Evolutionary conservation across 2,797 vertebrate species (phyloP), one percentile per base, ranked within the genome.

Genomic region (Bradypodion pumilum): DNA sequence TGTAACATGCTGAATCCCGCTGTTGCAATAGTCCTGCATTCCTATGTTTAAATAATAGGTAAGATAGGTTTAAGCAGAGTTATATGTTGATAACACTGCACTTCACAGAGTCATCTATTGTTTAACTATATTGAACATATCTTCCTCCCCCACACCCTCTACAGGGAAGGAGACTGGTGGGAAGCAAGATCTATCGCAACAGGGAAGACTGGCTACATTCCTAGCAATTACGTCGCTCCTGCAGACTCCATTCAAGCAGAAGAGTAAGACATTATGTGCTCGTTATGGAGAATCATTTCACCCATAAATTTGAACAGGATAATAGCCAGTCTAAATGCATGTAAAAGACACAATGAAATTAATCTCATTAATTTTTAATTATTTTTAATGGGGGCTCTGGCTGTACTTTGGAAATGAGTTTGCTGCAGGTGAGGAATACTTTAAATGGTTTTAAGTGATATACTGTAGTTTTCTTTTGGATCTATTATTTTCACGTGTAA

Each of bases 161-260:
- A 4, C 56, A 99, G 98, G 89, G 98, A 99, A 94, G 98, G 98
- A 92, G 98, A 99, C 95, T 99, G 98, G 98, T 99, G 98, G 98
- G 98, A 99, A 96, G 98, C 98, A 78, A 96, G 97, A 94, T 99
- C 98, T 92, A 98, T 99, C 94, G 98, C 97, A 93, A 98, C 98
- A 0, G 98, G 98, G 93, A 98, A 97, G 95, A 98, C 96, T 56
- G 98, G 98, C 90, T 99, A 99, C 94, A 99, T 99, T 94, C 98
- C 98, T 56, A 99, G 98, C 94, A 99, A 99, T 95, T 99, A 99
- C 1, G 98, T 99, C 92, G 98, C 98, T 88, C 98, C 98, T 75
- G 98, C 98, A 72, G 98, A 99, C 94, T 99, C 98, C 90, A 99
- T 99, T 94, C 98, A 99, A 93, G 98, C 98, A 82, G 98, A 99